Evolutionary conservation across 2,113 vertebrate genomes (phyloP), one percentile per base, ranked within the genome.

Genomic region (Halichoeres trimaculatus): DNA sequence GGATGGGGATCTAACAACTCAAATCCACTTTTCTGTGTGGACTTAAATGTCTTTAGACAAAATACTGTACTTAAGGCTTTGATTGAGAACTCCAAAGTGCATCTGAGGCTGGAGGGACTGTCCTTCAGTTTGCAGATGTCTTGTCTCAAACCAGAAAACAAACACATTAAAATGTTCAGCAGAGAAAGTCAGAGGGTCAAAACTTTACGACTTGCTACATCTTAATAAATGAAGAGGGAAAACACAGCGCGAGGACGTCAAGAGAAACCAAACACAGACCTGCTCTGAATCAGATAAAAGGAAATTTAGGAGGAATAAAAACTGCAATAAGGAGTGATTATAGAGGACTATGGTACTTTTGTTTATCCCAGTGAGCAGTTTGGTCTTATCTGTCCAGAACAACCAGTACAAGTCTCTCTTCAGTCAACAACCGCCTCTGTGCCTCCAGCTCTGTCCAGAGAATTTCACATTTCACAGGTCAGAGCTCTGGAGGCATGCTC

Each of bases 381-480:
- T 75, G 52, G 26, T 34, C 17, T 74, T 52, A 22, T 7, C 24
- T 50, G 35, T 53, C 5, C 63, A n/a, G 14, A 56, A 48, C 17
- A 41, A 67, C 35, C 41, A 50, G 51, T 24, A 13, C 20, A 19
- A 63, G 64, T 64, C 72, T 43, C 13, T 61, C 54, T 20, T 40
- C 66, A 40, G 61, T 70, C 77, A 76, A 67, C 78, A 75, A 59
- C 66, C 48, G 50, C 64, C 24, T 78, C 67, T 76, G 59, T 53
- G 76, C 66, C 78, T 76, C 71, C 77, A 78, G 85, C 85, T 87
- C 76, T 45, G 76, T 73, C 66, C 66, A 63, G 79, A 85, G 85
- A 80, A 90, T 86, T 86, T 80, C 73, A 77, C 84, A 93, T 93
- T 93, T 93, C 78, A 92, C 90, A 91, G 92, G 88, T 93, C 92